Conservation (phyloP, 2,797 vertebrate genomes). For the Poecilia wingei region DNA sequence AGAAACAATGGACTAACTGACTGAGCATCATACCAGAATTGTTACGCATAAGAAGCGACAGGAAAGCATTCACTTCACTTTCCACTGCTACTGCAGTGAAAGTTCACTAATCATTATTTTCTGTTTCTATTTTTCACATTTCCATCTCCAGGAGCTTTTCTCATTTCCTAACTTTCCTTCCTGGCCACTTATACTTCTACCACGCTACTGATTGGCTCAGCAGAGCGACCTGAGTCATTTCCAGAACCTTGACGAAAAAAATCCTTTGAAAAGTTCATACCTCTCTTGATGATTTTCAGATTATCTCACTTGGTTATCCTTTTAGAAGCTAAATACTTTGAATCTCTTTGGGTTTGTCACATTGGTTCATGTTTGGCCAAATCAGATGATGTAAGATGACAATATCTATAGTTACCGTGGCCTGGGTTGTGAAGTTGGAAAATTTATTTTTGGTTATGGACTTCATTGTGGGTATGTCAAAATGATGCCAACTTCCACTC, state of each 20-base stretch:
- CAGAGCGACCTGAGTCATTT: slow-evolving; percentile 32
- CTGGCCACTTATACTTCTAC: slow-evolving; percentile 43
- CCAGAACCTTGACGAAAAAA: slow-evolving; percentile 15
- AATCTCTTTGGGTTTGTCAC: not conserved
- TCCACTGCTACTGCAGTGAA: slow-evolving; percentile 51
- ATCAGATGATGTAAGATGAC: not conserved
- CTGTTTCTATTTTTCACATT: slow-evolving; percentile 57
- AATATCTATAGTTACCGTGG: not conserved
- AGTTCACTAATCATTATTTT: slow-evolving; percentile 55
- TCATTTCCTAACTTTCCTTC: slow-evolving; percentile 65
- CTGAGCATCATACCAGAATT: slow-evolving; percentile 63
- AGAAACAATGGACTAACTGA: slow-evolving; percentile 72
- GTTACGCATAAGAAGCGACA: slow-evolving; percentile 50
- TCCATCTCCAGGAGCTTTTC: slow-evolving; percentile 39
- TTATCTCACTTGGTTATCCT: not conserved
- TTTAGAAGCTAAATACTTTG: not conserved
- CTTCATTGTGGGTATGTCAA: not conserved
- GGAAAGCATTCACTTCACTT: slow-evolving; percentile 61
- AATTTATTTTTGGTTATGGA: not conserved
- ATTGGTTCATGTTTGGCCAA: not conserved
- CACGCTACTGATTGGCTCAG: slow-evolving; percentile 38
- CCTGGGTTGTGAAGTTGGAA: not conserved
- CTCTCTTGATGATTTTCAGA: not conserved
- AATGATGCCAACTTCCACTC: not conserved
- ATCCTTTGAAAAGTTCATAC: not conserved